Conservation (phyloP, 92 coral and sea anemone genomes). For the Desmophyllum pertusum region DNA sequence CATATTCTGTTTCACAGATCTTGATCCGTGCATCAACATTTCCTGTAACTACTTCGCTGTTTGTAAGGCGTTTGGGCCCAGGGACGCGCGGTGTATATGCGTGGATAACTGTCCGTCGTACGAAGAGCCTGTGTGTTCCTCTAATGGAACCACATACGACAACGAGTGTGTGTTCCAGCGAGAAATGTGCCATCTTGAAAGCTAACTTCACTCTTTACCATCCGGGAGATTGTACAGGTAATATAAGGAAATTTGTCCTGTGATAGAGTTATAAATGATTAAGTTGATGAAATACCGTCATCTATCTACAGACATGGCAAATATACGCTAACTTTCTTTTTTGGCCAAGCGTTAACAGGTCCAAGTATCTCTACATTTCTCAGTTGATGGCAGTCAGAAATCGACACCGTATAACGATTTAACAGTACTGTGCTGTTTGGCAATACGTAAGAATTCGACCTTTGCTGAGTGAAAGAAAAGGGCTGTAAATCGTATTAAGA, state of each 20-base stretch:
- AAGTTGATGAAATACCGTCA: too few species aligned
- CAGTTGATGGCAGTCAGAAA: too few species aligned
- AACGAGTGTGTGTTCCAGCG: conserved; percentile 54
- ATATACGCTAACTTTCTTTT: too few species aligned
- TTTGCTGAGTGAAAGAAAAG: too few species aligned
- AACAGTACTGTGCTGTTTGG: too few species aligned
- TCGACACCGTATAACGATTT: too few species aligned
- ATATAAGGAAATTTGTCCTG: background rate
- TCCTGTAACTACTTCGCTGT: conserved; percentile 44
- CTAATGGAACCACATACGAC: conserved; percentile 64
- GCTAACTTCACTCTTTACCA: conserved; percentile 56
- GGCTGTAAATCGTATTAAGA: too few species aligned
- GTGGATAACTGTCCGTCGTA: conserved; percentile 49
- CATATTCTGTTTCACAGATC: conserved; percentile 28
- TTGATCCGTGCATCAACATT: conserved; percentile 63
- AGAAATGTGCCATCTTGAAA: conserved; percentile 55
- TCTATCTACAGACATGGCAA: too few species aligned
- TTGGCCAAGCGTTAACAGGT: too few species aligned
- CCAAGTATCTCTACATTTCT: too few species aligned
- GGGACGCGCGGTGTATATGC: conserved; percentile 57
- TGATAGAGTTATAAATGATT: too few species aligned
- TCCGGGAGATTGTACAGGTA: conserved; percentile 67
- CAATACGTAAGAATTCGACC: too few species aligned
- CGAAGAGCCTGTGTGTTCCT: conserved; percentile 64
- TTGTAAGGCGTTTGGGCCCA: conserved; percentile 58